These are phyloP conservation scores for Teleogryllus oceanicus DNA, from an alignment of 2,888 invertebrate species.

Conservation along the genomic window DNA sequence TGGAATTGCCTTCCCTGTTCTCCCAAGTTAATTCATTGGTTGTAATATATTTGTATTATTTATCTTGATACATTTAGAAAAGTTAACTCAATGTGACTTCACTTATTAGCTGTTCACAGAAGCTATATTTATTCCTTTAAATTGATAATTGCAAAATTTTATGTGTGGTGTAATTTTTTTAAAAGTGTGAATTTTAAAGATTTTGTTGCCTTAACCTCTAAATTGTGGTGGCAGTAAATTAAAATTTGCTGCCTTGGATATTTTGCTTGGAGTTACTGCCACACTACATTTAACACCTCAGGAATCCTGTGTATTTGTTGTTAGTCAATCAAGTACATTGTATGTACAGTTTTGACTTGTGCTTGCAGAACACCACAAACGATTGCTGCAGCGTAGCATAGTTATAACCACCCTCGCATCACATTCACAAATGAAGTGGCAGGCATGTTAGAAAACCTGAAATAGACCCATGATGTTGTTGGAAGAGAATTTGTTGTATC, in stretches of 20 bases:
- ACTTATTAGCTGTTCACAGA: constrained; percentile 31
- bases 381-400: constrained; percentile 7
- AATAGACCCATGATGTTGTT: background rate
- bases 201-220: constrained; percentile 12
- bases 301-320: constrained; percentile 18
- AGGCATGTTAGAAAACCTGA: constrained; percentile 8
- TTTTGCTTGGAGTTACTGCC: background rate
- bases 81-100: constrained; percentile 21
- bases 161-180: background rate
- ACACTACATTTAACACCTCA: background rate
- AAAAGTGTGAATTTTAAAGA: constrained; percentile 18
- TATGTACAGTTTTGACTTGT: background rate
- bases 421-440: constrained; percentile 10
- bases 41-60: constrained; percentile 28
- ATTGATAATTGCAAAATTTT: constrained; percentile 20
- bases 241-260: constrained; percentile 1
- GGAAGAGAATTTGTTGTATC: constrained; percentile 3
- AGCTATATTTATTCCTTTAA: constrained; percentile 23
- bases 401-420: background rate
- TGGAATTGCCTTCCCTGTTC: constrained; percentile 50
- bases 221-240: background rate
- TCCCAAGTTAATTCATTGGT: constrained; percentile 29
- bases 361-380: constrained; percentile 1
- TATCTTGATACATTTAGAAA: constrained; percentile 25
- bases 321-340: background rate